These are phyloP conservation scores for Phacellophora camtschatica DNA, from an alignment of 30 jellyfish, hydroid and myxozoan species.

Conservation along the genomic window DNA sequence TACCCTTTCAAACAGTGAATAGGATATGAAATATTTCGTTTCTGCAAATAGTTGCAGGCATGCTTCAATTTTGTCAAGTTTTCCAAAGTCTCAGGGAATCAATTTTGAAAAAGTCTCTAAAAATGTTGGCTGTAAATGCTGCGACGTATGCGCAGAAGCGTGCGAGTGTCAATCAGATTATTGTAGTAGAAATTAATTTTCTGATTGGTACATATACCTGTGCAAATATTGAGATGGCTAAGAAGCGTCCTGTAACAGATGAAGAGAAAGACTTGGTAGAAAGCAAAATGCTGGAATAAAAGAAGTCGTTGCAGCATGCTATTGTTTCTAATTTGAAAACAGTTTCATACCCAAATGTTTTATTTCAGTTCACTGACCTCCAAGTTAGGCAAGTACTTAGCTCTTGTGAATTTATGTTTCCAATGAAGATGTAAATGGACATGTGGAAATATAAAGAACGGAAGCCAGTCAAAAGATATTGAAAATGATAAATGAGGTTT, in stretches of 20 bases:
- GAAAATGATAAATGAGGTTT: neutral
- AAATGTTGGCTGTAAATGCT: neutral
- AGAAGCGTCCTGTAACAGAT: neutral
- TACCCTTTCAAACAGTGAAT: neutral
- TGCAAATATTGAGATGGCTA: neutral
- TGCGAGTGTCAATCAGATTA: neutral
- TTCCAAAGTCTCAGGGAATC: neutral
- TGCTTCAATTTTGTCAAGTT: neutral
- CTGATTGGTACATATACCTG: neutral
- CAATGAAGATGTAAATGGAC: neutral
- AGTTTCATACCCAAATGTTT: neutral
- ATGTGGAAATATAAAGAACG: neutral
- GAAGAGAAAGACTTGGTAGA: neutral
- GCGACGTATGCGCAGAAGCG: neutral
- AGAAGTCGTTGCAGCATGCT: neutral
- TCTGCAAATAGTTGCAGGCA: neutral
- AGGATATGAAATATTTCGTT: neutral
- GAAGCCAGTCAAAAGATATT: neutral
- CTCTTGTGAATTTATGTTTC: neutral
- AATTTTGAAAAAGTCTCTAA: neutral
- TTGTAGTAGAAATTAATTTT: neutral
- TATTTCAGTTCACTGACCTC: neutral
- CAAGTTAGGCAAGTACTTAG: neutral
- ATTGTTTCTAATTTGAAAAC: neutral
- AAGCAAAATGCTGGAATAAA: neutral